A percentile compares a stretch with the other conserved stretches of the same genome.
Conservation (phyloP, 2,888 invertebrate species). For the Drosophila hawaiiensis region DNA sequence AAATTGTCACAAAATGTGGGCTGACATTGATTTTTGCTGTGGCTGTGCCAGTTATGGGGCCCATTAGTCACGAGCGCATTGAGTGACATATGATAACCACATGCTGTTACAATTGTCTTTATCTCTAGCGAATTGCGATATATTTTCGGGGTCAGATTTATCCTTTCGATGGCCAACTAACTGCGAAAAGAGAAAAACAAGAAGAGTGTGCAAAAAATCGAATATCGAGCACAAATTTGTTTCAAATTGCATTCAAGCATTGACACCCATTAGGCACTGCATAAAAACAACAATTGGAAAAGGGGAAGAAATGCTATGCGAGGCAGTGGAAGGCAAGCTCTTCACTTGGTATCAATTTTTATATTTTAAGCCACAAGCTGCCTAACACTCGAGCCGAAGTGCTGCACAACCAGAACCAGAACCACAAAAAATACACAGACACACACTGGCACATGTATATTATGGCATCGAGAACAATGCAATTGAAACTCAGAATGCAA, state of each 20-base stretch:
- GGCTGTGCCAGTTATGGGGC: constrained; percentile 45
- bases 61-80: constrained; percentile 68
- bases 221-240: constrained; percentile 60
- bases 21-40: constrained; percentile 62
- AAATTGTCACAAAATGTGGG: constrained; percentile 64
- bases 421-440: constrained; percentile 2
- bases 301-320: constrained; percentile 27
- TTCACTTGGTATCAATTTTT: constrained; percentile 79
- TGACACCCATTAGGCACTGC: constrained; percentile 73
- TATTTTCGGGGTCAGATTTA: constrained; percentile 14
- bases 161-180: constrained; percentile 17
- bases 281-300: constrained; percentile 43
- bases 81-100: constrained; percentile 73
- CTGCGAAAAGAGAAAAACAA: constrained; percentile 19
- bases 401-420: constrained; percentile 23
- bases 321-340: constrained; percentile 49
- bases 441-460: neutral
- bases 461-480: constrained; percentile 66
- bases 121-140: constrained; percentile 16
- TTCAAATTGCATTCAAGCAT: constrained; percentile 74
- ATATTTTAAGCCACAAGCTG: constrained; percentile 75
- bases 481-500: constrained; percentile 69
- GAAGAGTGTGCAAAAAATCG: constrained; percentile 10
- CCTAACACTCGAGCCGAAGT: constrained; percentile 62
- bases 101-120: constrained; percentile 48